A percentile compares a stretch with the other conserved stretches of the same genome.
These are phyloP conservation scores for Rostratula benghalensis DNA, from an alignment of 2,113 vertebrate species.

Conservation along the genomic window DNA sequence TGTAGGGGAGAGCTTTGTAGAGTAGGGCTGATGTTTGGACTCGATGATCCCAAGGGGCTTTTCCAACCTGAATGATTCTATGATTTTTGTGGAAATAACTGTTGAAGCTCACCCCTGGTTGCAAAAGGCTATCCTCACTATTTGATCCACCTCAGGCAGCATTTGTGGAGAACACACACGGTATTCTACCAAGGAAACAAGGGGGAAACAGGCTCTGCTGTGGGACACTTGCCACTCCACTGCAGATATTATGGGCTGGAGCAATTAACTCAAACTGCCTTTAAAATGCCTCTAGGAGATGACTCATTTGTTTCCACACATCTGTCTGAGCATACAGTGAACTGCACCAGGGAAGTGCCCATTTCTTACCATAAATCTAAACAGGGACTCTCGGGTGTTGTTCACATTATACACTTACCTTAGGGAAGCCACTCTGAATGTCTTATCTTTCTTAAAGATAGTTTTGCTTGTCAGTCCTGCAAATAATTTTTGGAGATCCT, in stretches of 20 bases:
- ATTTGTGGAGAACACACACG: rapidly evolving
- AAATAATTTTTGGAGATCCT: neutral
- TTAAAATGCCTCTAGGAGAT: neutral
- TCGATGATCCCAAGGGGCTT: too few species aligned
- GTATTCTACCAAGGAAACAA: neutral
- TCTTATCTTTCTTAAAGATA: neutral
- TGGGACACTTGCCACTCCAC: neutral
- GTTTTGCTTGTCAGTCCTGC: neutral
- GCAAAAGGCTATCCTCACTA: neutral
- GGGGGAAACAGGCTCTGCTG: neutral
- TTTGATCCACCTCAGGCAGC: neutral
- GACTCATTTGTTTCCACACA: neutral
- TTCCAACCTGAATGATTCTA: too few species aligned
- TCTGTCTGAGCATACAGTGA: neutral
- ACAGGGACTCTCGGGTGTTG: neutral
- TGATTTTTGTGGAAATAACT: neutral
- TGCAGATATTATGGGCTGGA: neutral
- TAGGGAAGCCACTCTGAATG: neutral
- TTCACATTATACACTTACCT: neutral
- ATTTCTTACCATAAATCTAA: neutral
- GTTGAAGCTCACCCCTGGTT: neutral
- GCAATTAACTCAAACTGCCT: neutral
- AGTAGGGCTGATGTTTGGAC: too few species aligned
- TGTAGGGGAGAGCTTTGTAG: too few species aligned
- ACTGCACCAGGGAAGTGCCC: neutral